Conservation (phyloP, 2,113 vertebrate genomes). For the Ceyx cyanopectus region DNA sequence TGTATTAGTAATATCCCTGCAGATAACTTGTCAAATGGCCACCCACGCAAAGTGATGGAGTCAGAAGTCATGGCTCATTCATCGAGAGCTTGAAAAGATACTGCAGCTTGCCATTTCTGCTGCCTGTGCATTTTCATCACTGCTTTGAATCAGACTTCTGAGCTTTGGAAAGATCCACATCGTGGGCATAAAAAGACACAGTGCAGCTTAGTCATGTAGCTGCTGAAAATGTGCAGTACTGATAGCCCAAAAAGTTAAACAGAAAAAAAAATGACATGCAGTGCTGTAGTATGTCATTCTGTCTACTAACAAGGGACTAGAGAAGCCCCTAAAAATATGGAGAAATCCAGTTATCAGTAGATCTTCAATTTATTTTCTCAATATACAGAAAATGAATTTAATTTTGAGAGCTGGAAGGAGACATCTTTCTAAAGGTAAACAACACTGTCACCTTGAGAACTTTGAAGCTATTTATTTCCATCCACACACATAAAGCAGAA, state of each 20-base stretch:
- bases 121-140: slow-evolving; percentile 29
- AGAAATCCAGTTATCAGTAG: background rate
- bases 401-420: background rate
- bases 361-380: background rate
- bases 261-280: background rate
- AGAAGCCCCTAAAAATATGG: background rate
- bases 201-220: background rate
- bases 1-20: slow-evolving; percentile 13
- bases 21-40: slow-evolving; percentile 48
- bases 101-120: slow-evolving; percentile 10
- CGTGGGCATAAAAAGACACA: background rate
- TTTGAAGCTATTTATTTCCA: background rate
- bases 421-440: background rate
- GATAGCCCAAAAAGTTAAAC: background rate
- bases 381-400: background rate
- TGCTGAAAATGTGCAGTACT: background rate
- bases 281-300: background rate
- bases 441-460: background rate
- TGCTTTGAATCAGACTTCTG: slow-evolving; percentile 27
- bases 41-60: slow-evolving; percentile 38
- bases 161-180: background rate
- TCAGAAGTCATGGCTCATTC: slow-evolving; percentile 8
- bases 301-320: background rate
- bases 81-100: background rate
- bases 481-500: background rate